Base-by-base conservation (phyloP, 2,113 vertebrate genomes). In the Chamaetylas fuelleborni region DNA sequence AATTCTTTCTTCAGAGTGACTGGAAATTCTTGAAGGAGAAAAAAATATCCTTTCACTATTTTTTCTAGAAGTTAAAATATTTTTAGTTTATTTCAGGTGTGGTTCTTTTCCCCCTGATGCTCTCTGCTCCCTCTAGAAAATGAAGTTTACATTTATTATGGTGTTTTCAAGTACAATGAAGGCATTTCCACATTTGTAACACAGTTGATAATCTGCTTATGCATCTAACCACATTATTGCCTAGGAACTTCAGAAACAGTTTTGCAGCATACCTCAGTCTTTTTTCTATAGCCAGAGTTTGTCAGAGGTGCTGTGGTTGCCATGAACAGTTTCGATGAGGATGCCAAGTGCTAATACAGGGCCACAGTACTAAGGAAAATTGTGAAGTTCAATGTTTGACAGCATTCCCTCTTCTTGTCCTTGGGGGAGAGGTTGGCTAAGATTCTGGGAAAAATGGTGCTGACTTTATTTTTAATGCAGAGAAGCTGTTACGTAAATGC, bases 401-500 rank as follows among this genome's bases (percentile, higher is more conserved):
- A 64, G 34, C 40, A n/a, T 25, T 81, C 40, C 28, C 19, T 71
- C 36, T 72, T 74, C 36, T 73, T 17, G 3, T 76, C 31, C 40
- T 92, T 60, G 60, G 36, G 60, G 28, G 11, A 6, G 33, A 66
- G 25, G 11, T 67, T 93, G 61, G 34, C n/a, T 69, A 19, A 69
- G 53, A 31, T 76, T 69, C 76, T 76, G 57, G 48, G 48, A 36
- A 82, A 88, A 77, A 45, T 10, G 19, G 13, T 64, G 34, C 60
- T 73, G 71, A 16, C 14, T 76, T 85, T 88, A 40, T 92, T 90
- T 96, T 81, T 92, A 38, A 34, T 58, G 47, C 28, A 71, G 81
- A 83, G 51, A 54, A 40, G 65, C 71, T 50, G 19, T 74, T 86
- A 91, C 1, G 0, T 90, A 81, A 86, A 50, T 38, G 62, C 14